A percentile compares a stretch with the other conserved stretches of the same genome.
Conservation (phyloP, 2,113 vertebrate species). For the Drymodes brunneopygia region DNA sequence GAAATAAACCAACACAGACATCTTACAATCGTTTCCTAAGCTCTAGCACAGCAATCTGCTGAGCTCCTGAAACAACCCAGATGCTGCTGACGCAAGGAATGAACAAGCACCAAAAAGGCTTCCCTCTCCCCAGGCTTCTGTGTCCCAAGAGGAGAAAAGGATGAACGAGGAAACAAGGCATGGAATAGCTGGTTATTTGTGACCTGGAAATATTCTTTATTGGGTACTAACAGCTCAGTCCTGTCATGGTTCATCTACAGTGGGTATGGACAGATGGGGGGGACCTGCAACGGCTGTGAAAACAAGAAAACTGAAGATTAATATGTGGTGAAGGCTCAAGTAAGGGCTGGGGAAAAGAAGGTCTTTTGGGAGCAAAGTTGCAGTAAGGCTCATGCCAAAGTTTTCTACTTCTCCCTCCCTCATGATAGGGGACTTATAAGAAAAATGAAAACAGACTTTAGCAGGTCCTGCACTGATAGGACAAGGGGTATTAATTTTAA, state of each 20-base stretch:
- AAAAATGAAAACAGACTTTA: background rate
- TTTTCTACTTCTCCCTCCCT: background rate
- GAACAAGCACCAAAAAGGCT: background rate
- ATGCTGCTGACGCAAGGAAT: background rate
- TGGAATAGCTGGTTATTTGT: background rate
- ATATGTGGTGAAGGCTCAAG: background rate
- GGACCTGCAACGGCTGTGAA: background rate
- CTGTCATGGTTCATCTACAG: background rate
- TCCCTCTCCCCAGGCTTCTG: background rate
- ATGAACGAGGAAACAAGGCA: background rate
- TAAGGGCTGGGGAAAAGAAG: background rate
- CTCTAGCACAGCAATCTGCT: background rate
- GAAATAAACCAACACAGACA: conserved; percentile 44
- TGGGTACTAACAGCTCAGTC: background rate
- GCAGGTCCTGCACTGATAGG: background rate
- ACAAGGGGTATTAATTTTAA: background rate
- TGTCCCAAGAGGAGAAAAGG: background rate
- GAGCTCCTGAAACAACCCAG: conserved; percentile 51
- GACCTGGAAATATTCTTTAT: background rate
- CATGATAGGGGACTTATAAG: background rate
- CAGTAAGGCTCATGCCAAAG: background rate
- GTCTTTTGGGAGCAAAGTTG: background rate
- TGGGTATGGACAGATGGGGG: background rate
- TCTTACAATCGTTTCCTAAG: conserved; percentile 45
- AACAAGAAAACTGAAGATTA: conserved; percentile 4